Conservation (phyloP, 2,113 vertebrate species). For the Sarotherodon lohbergeri region DNA sequence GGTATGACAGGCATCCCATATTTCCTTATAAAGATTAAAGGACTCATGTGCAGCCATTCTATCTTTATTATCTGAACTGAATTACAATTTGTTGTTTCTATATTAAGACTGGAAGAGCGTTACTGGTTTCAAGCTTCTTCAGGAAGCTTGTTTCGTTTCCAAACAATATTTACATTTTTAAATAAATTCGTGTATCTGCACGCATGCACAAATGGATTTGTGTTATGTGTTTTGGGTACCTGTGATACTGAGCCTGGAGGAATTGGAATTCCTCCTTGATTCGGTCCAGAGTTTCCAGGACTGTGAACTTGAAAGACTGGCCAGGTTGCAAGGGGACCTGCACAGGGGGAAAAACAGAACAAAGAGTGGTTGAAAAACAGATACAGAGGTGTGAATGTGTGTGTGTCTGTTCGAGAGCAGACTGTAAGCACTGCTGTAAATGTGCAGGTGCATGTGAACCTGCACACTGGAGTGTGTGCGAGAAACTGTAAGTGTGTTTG, state of each 20-base stretch:
- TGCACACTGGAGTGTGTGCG: background rate
- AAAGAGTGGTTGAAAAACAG: background rate
- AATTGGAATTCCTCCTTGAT: conserved; percentile 94
- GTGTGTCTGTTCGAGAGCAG: background rate
- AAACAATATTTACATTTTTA: background rate
- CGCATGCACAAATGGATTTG: accelerated
- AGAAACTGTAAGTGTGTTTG: background rate
- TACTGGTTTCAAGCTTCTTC: background rate
- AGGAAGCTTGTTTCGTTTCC: background rate
- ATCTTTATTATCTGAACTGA: background rate
- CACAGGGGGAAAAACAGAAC: background rate
- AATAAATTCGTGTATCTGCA: background rate
- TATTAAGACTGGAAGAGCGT: background rate
- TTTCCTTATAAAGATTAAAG: background rate
- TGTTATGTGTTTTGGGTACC: conserved; percentile 55
- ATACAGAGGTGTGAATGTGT: background rate
- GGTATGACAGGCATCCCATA: background rate
- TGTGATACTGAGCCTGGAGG: conserved; percentile 90
- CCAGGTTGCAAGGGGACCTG: conserved; percentile 83
- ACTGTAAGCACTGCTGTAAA: background rate
- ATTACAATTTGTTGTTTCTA: background rate
- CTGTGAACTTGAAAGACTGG: conserved; percentile 90
- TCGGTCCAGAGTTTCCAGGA: conserved; percentile 86
- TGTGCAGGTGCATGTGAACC: background rate
- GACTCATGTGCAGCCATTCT: background rate